phyloP scores from a whole-genome alignment of 2,797 vertebrate genomes.

The Emydoidea blandingii region DNA sequence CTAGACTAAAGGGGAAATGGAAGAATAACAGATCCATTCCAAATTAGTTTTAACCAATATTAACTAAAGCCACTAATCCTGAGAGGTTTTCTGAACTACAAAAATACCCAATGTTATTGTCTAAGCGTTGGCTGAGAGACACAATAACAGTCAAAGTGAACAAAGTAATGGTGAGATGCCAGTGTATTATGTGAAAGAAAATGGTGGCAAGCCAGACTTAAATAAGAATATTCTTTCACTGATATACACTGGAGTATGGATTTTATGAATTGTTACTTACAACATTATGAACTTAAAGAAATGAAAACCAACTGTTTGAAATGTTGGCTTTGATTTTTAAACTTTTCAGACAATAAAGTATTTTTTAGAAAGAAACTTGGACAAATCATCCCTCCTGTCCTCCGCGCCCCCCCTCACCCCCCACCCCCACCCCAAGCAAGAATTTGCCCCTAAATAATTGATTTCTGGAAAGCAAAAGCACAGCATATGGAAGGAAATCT shows the following conservation, averaged over 20 bases:
- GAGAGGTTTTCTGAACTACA: not conserved
- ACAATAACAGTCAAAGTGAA: not conserved
- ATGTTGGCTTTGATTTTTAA: not conserved
- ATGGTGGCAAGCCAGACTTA: not conserved
- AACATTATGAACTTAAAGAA: not conserved
- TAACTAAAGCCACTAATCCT: conserved; percentile 44
- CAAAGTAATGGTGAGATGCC: not conserved
- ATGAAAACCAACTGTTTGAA: not conserved
- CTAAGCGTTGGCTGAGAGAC: not conserved
- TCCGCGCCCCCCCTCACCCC: no score
- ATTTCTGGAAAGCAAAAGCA: not conserved
- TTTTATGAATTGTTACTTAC: not conserved
- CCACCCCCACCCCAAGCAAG: not conserved
- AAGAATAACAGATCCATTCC: conserved; percentile 52
- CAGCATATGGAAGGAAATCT: not conserved
- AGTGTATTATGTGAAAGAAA: conserved; percentile 7
- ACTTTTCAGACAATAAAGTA: not conserved
- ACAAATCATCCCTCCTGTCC: not conserved
- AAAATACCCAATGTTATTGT: not conserved
- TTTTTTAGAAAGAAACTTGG: not conserved
- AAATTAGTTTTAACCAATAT: conserved; percentile 39
- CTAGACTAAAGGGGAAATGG: conserved; percentile 43
- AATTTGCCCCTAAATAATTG: not conserved
- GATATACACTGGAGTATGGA: accelerated
- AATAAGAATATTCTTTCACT: not conserved